Evolutionary conservation across 2,797 vertebrate genomes (phyloP), one percentile per base, ranked within the genome.

Genomic region (Hydrolagus colliei): DNA sequence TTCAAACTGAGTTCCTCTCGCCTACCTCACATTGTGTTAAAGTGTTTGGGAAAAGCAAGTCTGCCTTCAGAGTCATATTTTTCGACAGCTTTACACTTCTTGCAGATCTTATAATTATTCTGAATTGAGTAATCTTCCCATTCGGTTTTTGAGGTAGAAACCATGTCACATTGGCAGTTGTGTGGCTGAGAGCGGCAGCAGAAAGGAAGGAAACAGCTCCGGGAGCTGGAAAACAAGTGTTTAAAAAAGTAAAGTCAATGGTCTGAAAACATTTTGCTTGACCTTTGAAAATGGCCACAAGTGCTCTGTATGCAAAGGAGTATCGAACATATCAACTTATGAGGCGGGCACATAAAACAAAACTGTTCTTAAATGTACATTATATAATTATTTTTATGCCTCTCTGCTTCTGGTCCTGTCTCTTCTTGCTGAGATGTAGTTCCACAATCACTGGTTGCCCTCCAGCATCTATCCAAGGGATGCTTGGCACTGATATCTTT

Each of bases 201-300:
- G 96, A 98, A 89, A 99, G 92, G 91, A 98, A 97, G 86, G 96
- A 97, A 88, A 99, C 98, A 90, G 97, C 93, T 87, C 97, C 97
- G 86, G 97, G 98, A 89, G 97, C 98, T 99, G 91, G 79, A 88
- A 91, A 88, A 90, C 86, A 90, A 87, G 87, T 32, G 61, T 84
- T 67, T 41, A 18, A 84, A 88, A 76, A 87, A 76, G 14, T 87
- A 84, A 88, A 62, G 12, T 8, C 41, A 86, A 85, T 35, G 63
- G 13, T n/a, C 27, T 71, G 32, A 16, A 71, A 84, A 71, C 5
- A 11, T 4, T 84, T 84, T 27, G 9, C 32, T 52, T 18, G 4
- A 65, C 41, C 41, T 52, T 52, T 52, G 3, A 52, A 52, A 52
- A 52, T 52, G 41, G 41, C 41, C 6, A 6, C 41, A 52, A 52